Evolutionary conservation across 2,797 vertebrate species (phyloP).

Genomic region (Iguana delicatissima): DNA sequence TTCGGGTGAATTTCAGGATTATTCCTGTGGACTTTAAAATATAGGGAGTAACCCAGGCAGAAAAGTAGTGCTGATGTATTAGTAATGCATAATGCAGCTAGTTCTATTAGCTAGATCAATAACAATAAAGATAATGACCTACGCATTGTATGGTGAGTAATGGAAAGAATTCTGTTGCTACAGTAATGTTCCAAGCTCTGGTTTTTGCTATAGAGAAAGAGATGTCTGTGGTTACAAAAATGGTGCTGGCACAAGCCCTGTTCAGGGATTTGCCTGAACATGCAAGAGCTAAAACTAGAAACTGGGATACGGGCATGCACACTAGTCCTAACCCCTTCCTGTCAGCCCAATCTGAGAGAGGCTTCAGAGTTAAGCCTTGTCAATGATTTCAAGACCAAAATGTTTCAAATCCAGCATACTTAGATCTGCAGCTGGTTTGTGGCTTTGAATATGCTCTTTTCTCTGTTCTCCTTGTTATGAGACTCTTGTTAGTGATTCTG

Average conservation of each 20-base stretch:
- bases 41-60: background rate
- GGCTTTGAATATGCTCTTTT: background rate
- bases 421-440: conserved; percentile 39
- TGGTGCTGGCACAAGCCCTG: background rate
- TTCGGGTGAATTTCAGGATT: background rate
- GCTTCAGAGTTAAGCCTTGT: conserved; percentile 17
- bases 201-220: background rate
- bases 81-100: too few relatives aligned
- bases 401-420: conserved; percentile 14
- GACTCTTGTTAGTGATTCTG: background rate
- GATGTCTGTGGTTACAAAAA: background rate
- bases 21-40: background rate
- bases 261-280: background rate
- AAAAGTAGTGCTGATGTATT: too few relatives aligned
- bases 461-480: background rate
- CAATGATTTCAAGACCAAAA: conserved; percentile 18
- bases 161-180: background rate
- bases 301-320: background rate
- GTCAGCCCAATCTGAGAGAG: background rate
- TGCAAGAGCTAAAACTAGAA: background rate
- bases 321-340: background rate
- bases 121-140: too few relatives aligned
- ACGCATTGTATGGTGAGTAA: too few relatives aligned
- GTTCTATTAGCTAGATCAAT: too few relatives aligned
- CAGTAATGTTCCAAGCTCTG: too few relatives aligned